Evolutionary conservation across 2,113 vertebrate genomes (phyloP), one percentile per base, ranked within the genome.

Genomic region (Trematocara marginatum): DNA sequence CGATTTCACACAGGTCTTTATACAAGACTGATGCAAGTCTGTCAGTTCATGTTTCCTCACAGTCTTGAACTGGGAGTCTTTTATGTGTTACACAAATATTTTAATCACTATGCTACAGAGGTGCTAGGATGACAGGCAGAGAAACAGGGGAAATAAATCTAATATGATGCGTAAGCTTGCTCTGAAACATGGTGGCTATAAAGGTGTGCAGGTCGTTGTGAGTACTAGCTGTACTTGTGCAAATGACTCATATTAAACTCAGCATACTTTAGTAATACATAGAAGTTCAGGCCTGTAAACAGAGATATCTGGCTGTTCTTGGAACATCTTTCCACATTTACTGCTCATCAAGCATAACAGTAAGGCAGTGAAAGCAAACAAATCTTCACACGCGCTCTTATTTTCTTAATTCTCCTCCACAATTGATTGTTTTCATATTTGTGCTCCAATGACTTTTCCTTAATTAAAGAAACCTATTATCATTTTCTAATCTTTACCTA

Each of bases 361-460:
- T 26, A 42, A 3, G 66, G 2, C 66, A 71, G 66, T 26, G 66
- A 71, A 69, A 26, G 64, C 64, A 45, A 45, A 45, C 12, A 26
- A 26, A 45, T 45, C 12, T 16, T 42, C 3, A 26, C 66, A 71
- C 38, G 1, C 0, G 1, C 66, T 26, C 5, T 45, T 71, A 71
- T 26, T 71, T 45, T 26, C 12, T 71, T 45, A 71, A 71, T 71
- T 71, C 40, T 71, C 38, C 20, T 45, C 66, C 38, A 71, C 38
- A 71, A 42, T 69, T 42, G 5, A 69, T 69, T 42, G n/a, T 23
- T 69, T 69, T 69, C n/a, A n/a, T 23, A 69, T 69, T 69, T 69
- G 64, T 69, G 38, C n/a, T 42, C 35, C 35, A 69, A 6, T 69
- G 35, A 42, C 66, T 71, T 71, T 45, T 71, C n/a, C 20, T 16